These are phyloP conservation scores for Callochromis pleurospilus DNA, from an alignment of 2,113 vertebrate species.

Conservation along the genomic window DNA sequence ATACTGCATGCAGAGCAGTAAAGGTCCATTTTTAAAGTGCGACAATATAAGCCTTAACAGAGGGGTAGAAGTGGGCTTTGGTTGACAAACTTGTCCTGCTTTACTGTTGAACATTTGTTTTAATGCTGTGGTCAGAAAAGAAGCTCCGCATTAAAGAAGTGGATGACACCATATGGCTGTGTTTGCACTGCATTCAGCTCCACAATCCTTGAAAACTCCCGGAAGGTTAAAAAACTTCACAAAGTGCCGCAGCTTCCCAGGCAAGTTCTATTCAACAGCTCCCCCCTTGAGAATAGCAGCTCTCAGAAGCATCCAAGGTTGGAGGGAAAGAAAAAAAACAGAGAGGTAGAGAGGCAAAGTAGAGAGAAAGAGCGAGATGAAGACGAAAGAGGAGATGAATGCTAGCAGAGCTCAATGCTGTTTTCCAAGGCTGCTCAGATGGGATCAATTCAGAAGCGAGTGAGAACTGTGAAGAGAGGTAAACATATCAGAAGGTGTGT, in stretches of 20 bases:
- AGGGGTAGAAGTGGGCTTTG: background rate
- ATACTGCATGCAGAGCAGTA: background rate
- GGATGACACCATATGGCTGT: background rate
- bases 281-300: background rate
- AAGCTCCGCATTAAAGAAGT: background rate
- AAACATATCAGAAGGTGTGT: slow-evolving; percentile 7
- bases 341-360: background rate
- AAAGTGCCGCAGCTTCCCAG: background rate
- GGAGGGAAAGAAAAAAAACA: background rate
- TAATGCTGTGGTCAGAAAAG: background rate
- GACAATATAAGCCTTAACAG: background rate
- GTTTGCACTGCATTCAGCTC: background rate
- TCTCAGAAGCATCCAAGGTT: slow-evolving; percentile 39
- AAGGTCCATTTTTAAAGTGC: background rate
- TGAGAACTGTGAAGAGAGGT: slow-evolving; percentile 22
- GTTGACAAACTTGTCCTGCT: background rate
- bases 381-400: slow-evolving; percentile 6
- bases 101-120: background rate
- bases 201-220: slow-evolving; percentile 45
- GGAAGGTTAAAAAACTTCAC: slow-evolving; percentile 30
- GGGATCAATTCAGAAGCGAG: slow-evolving; percentile 36
- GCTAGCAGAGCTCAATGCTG: slow-evolving; percentile 26
- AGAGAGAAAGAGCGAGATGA: background rate
- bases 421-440: slow-evolving; percentile 56
- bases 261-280: slow-evolving; percentile 1